Percentiles rank a stretch among this genome's conserved stretches.
Evolutionary conservation across 2,797 vertebrate species (phyloP).

Genomic region (Darevskia nairensis): DNA sequence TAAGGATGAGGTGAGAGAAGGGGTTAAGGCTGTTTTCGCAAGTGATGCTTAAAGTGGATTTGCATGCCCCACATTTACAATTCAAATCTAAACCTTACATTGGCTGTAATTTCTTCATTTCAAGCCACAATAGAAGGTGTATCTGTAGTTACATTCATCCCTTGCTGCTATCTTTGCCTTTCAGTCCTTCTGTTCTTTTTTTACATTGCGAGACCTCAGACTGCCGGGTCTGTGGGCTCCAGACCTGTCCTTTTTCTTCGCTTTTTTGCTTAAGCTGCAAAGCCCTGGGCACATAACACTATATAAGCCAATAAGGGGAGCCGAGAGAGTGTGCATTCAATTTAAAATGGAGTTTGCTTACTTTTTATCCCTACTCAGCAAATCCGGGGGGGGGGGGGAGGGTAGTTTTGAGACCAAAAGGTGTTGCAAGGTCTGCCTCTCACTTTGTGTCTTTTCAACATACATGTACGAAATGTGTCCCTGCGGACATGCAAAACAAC

Average conservation of each 20-base stretch:
- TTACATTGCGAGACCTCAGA: background rate
- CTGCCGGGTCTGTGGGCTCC: background rate
- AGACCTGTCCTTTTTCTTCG: background rate
- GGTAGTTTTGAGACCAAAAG: background rate
- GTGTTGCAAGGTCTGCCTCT: background rate
- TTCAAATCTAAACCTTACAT: background rate
- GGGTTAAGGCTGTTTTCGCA: slow-evolving; percentile 11
- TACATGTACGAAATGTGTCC: background rate
- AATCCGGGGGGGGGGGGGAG: background rate
- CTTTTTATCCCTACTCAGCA: background rate
- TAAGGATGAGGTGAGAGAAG: background rate
- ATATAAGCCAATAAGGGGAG: background rate
- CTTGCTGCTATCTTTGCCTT: background rate
- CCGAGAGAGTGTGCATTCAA: background rate
- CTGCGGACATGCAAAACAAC: background rate
- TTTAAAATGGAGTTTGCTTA: background rate
- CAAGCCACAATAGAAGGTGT: background rate
- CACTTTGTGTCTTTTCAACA: background rate
- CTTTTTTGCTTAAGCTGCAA: background rate
- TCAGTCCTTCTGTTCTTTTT: background rate
- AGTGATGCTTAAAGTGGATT: background rate
- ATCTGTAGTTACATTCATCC: background rate
- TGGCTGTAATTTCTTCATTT: background rate
- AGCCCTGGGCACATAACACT: background rate
- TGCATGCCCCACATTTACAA: slow-evolving; percentile 20